Conservation (phyloP, 2,888 invertebrate species). For the Noctua comes region DNA sequence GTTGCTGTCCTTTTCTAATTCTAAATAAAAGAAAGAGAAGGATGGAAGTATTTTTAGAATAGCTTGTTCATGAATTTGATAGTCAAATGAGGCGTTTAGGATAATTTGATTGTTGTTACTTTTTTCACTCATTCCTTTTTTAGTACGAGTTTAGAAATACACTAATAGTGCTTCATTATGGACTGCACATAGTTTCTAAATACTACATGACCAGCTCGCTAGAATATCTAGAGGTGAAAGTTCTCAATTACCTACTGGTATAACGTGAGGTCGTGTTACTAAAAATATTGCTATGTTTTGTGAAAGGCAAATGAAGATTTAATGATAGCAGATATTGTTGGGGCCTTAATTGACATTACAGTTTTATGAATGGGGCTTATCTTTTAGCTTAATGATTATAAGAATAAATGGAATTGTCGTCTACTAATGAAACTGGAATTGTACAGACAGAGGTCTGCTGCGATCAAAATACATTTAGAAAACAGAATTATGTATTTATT, state of each 20-base stretch:
- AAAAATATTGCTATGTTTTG: slow-evolving; percentile 17
- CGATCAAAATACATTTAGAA: background rate
- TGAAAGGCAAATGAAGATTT: slow-evolving; percentile 16
- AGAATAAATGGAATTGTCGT: background rate
- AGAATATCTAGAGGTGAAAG: slow-evolving; percentile 26
- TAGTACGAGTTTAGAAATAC: background rate
- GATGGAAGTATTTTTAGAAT: background rate
- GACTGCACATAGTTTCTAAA: background rate
- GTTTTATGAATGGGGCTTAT: background rate
- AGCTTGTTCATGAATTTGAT: background rate
- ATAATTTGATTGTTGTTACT: slow-evolving; percentile 4
- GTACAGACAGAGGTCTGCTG: background rate
- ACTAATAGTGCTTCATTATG: background rate
- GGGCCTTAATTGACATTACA: background rate
- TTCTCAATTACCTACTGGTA: slow-evolving; percentile 7
- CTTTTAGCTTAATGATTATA: background rate
- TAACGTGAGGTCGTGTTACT: background rate
- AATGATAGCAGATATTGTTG: background rate
- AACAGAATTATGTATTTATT: background rate
- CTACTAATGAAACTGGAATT: background rate
- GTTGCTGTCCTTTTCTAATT: slow-evolving; percentile 4
- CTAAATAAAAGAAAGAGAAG: background rate
- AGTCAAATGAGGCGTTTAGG: background rate
- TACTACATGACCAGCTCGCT: background rate
- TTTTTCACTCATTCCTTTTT: background rate